Evolutionary conservation across 2,888 invertebrate species (phyloP).

Genomic region (Hoplodrina blanda): DNA sequence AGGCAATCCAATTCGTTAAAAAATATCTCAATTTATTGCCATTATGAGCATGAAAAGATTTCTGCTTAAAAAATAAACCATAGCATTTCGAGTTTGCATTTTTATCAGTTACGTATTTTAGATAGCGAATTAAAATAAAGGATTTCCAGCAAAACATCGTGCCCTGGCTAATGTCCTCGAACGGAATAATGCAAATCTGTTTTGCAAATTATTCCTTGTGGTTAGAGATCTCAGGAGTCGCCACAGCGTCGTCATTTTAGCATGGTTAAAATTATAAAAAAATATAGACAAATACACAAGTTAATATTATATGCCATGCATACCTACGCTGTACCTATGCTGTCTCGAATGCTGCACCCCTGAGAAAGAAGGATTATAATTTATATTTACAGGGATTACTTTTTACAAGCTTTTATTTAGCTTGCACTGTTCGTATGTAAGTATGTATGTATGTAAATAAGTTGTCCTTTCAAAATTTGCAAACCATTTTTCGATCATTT

Average conservation of each 20-base stretch:
- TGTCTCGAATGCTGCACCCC: no score
- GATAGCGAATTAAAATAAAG: slow-evolving; percentile 67
- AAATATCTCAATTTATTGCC: no score
- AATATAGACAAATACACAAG: no score
- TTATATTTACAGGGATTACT: not conserved
- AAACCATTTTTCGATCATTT: no score
- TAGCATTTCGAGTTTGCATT: slow-evolving; percentile 50
- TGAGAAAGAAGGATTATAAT: not conserved
- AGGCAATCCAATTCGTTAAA: no score
- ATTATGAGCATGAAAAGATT: not conserved
- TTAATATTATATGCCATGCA: no score
- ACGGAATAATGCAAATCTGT: slow-evolving; percentile 75
- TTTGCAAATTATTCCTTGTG: slow-evolving; percentile 71
- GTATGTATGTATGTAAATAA: no score
- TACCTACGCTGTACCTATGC: no score
- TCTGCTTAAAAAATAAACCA: slow-evolving; percentile 8
- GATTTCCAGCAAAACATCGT: slow-evolving; percentile 67
- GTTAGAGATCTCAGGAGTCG: not conserved
- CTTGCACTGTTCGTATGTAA: no score
- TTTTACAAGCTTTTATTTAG: no score
- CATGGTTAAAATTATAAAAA: not conserved
- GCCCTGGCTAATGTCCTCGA: slow-evolving; percentile 68
- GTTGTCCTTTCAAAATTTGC: no score
- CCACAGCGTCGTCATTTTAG: not conserved
- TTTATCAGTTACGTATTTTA: slow-evolving; percentile 63